Conservation (phyloP, 64 coral and sea anemone species). For the Astreopora myriophthalma region DNA sequence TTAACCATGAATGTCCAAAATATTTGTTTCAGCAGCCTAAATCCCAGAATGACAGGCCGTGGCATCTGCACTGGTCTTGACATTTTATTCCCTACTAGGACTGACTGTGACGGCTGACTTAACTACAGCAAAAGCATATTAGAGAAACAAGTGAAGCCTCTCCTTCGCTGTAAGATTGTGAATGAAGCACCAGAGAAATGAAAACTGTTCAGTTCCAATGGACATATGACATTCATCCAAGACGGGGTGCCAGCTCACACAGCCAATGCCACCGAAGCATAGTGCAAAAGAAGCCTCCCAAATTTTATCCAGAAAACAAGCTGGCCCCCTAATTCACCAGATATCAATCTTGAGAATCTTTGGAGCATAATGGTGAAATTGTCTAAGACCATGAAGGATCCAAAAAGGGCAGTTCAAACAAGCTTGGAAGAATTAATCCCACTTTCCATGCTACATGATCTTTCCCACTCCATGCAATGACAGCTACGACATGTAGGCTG, state of each 20-base stretch:
- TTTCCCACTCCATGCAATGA: too few species aligned
- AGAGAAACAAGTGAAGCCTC: background rate
- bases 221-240: background rate
- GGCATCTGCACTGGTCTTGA: background rate
- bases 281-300: background rate
- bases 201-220: background rate
- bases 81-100: background rate
- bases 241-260: background rate
- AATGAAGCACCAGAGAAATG: background rate
- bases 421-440: too few species aligned
- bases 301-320: too few species aligned
- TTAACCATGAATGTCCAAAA: conserved; percentile 28
- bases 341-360: too few species aligned
- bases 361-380: too few species aligned
- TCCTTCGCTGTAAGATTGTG: background rate
- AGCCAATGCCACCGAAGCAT: background rate
- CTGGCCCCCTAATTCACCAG: too few species aligned
- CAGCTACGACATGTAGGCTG: too few species aligned
- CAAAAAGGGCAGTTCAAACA: too few species aligned
- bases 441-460: too few species aligned
- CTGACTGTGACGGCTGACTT: background rate
- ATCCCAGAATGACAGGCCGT: background rate
- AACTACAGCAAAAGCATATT: background rate
- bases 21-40: conserved; percentile 21
- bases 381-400: too few species aligned